Evolutionary conservation across 1,140 invertebrate species (phyloP).

Genomic region (Drosophila willistoni): DNA sequence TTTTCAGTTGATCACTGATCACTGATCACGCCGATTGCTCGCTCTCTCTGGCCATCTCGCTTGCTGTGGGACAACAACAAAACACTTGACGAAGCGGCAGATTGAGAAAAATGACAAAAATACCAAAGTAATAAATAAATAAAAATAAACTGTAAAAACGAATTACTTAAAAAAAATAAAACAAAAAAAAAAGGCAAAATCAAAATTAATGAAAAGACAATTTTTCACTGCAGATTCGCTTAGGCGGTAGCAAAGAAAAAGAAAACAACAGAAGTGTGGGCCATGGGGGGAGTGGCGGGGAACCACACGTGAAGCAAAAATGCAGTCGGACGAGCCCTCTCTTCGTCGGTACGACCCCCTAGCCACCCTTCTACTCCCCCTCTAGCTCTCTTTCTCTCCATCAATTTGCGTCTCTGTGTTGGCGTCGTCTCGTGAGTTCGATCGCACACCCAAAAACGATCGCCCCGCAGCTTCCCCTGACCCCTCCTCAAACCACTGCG

Average conservation of each 20-base stretch:
- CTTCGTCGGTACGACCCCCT: not conserved
- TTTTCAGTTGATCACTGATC: slow-evolving; percentile 33
- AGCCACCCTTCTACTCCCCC: not conserved
- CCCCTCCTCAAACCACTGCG: not conserved
- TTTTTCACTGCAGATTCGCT: slow-evolving; percentile 28
- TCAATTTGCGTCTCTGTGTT: not conserved
- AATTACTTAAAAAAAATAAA: slow-evolving; percentile 7
- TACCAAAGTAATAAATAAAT: slow-evolving; percentile 8
- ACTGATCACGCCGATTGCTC: not conserved
- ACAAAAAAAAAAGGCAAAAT: not conserved
- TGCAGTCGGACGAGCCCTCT: slow-evolving; percentile 77
- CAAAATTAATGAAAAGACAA: not conserved
- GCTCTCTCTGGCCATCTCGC: not conserved
- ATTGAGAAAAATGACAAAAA: slow-evolving; percentile 13
- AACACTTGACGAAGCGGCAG: slow-evolving; percentile 55
- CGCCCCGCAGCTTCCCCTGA: not conserved
- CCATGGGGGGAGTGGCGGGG: slow-evolving; percentile 13
- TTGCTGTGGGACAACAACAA: slow-evolving; percentile 51
- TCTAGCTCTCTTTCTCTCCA: not conserved
- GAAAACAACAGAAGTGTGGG: not conserved
- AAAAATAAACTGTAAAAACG: slow-evolving; percentile 36
- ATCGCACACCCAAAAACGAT: slow-evolving; percentile 9
- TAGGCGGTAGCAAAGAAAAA: slow-evolving; percentile 17
- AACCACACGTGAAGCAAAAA: slow-evolving; percentile 63
- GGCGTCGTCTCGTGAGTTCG: slow-evolving; percentile 3